Evolutionary conservation across 2,797 vertebrate species (phyloP), one percentile per base, ranked within the genome.

Genomic region (Lacerta viridis): DNA sequence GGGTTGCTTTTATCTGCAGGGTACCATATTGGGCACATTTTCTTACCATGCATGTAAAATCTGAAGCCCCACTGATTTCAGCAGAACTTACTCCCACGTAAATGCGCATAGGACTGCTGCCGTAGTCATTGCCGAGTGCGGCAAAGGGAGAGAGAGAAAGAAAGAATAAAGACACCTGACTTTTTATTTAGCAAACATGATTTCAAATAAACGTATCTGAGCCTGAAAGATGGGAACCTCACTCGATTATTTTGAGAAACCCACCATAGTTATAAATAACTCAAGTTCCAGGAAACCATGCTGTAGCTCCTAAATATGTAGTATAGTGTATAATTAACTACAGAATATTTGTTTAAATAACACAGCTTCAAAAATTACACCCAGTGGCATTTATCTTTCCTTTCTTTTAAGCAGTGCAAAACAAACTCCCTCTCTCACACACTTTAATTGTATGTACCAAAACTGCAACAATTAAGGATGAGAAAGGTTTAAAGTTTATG

Each of bases 401-500:
- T n/a, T 84, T 83, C 46, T 43, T n/a, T 84, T 83, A 78, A 80
- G 78, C 87, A 2, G 46, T 55, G 89, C 59, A 93, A 9, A 82
- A 20, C 41, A 27, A 55, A 68, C 27, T 23, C 4, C 33, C 18
- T 23, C 55, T 17, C 27, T 27, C 50, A 27, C 41, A 64, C 41
- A 68, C 10, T 15, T n/a, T 75, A 93, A 91, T 85, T 5, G 7
- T 8, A 92, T 72, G 84, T 2, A 50, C 68, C 41, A 91, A 0
- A 0, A 80, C 17, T 85, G 84, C 43, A 91, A 84, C 83, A 3
- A 2, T 89, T 77, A 79, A 93, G 46, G 86, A 90, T 85, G 89
- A 93, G 77, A 86, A 29, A 29, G 89, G 83, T 88, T 10, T 68
- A 86, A 93, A 92, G 84, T 94, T 93, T 92, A 91, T 11, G 11